Base-by-base conservation (phyloP, 2,888 invertebrate genomes). In the Drosophila birchii region DNA sequence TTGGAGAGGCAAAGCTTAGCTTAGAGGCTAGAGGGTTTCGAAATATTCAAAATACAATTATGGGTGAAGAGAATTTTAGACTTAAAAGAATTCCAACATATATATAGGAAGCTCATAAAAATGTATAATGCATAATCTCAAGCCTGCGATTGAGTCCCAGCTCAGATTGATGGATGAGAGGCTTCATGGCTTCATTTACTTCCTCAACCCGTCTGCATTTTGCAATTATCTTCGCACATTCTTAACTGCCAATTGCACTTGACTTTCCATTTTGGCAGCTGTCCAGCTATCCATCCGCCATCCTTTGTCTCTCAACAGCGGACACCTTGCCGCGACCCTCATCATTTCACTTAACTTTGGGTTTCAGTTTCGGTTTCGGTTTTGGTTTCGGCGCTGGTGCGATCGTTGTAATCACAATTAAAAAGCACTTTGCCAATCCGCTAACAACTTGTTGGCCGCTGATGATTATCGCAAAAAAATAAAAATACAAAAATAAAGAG, bases 351-450 rank as follows among this genome's bases (percentile, higher is more conserved):
- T 43, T 32, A 20, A 43, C 36, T 43, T 47, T 16, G 6, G 23
- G 26, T 20, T 36, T 47, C 20, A 20, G 26, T 29, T 39, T 54
- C 8, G 36, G 43, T 11, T 23, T 61, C 4, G 43, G 20, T 4
- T 23, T 23, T 5, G 23, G 23, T 3, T 23, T 23, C 34, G 12
- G 4, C 34, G 34, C 12, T 12, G 34, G 34, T 26, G 56, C 47
- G 43, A 39, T 75, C 55, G 43, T 59, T 76, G 75, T 71, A 73
- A 82, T 75, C 78, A 82, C 79, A 80, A 80, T 83, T 85, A 88
- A 88, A 86, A 88, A 78, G 69, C 86, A 88, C 80, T 83, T 86
- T 76, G 69, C 68, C 55, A 67, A 74, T 66, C 54, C 57, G 75
- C 58, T 34, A 73, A 66, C 69, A 71, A 70, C 69, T 72, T 71